Base-by-base conservation (phyloP, 2,888 invertebrate species). In the Chaetogeoica ovagalla region DNA sequence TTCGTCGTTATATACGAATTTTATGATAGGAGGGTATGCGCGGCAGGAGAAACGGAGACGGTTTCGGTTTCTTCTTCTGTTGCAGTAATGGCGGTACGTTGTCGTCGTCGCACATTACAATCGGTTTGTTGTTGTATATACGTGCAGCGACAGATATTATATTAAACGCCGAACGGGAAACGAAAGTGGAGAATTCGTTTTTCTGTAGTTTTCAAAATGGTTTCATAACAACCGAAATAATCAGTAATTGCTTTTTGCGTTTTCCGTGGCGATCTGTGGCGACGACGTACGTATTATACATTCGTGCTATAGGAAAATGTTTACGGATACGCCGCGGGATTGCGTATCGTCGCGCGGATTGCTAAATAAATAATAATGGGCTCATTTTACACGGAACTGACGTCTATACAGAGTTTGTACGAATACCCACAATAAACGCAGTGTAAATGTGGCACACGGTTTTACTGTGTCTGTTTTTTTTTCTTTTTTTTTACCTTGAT, bases 1-100 rank as follows among this genome's bases (percentile, higher is more conserved):
- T 74, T 74, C 17, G 55, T 55, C 63, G 63, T 30, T 62, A n/a
- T 13, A 7, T 39, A 65, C 0, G 55, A 19, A 21, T 7, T 15
- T 9, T 43, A 65, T 5, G n/a, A 19, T 11, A 21, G 37, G 13
- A 15, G 15, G 62, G 48, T n/a, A 39, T 1, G 0, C 48, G 48
- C 48, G 48, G 48, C 13, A 48, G 57, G 30, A 57, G 15, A 11
- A 69, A 21, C 68, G 37, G 39, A 57, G 15, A 48, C 37, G 69
- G 69, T 79, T 79, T 79, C 79, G 63, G 77, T 79, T 70, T 79
- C 79, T 79, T 71, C 79, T 71, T 15, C 70, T 60, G 23, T 4
- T 30, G 30, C 30, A 30, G 30, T 76, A 77, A 57, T 77, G 39
- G 39, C 55, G 52, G 70, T 59, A 75, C 57, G 66, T 75, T 66